Percentiles rank a stretch among this genome's conserved stretches.
These are phyloP conservation scores for Pica pica DNA, from an alignment of 2,113 vertebrate species.

Conservation along the genomic window DNA sequence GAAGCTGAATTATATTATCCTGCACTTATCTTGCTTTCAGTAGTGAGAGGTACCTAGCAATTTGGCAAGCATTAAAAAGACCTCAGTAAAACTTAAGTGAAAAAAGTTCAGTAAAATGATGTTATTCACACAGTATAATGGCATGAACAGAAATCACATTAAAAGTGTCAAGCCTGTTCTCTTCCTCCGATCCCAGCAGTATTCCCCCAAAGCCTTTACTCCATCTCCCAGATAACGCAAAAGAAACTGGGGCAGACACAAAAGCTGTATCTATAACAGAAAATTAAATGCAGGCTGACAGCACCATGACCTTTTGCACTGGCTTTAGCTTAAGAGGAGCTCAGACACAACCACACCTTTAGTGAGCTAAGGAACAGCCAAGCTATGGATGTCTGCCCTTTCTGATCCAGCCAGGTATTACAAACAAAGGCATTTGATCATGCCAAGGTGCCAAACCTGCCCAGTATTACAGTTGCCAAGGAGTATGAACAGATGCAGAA, in stretches of 20 bases:
- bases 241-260: not conserved
- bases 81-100: not conserved
- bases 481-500: not conserved
- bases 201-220: not conserved
- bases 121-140: not conserved
- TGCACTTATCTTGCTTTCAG: not conserved
- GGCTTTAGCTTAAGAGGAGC: not conserved
- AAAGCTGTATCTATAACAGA: not conserved
- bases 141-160: not conserved
- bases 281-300: not conserved
- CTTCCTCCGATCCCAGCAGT: not conserved
- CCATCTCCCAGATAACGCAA: not conserved
- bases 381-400: not conserved
- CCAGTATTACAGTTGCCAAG: not conserved
- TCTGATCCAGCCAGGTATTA: not conserved
- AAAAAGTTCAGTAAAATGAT: not conserved
- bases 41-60: not conserved
- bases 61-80: conserved; percentile 6
- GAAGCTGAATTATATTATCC: not conserved
- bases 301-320: not conserved
- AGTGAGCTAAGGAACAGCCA: not conserved
- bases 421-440: not conserved
- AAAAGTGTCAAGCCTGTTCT: not conserved
- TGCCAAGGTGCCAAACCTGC: not conserved
- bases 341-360: not conserved